Evolutionary conservation across 92 coral and sea anemone species (phyloP).

Genomic region (Heliopora coerulea): DNA sequence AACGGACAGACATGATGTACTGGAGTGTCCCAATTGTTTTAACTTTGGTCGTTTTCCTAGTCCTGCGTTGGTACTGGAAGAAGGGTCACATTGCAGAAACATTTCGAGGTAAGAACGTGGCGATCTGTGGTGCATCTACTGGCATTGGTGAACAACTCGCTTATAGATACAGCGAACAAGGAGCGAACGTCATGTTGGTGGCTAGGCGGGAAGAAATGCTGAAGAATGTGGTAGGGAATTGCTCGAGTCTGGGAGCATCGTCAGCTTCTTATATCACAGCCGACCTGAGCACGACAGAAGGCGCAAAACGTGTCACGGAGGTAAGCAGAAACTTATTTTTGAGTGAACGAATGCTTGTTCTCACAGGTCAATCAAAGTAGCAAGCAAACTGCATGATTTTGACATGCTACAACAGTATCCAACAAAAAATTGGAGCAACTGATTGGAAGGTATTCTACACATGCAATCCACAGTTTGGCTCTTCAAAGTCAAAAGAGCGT

Average conservation of each 20-base stretch:
- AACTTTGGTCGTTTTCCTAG: not conserved
- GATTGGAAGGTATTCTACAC: too few relatives aligned
- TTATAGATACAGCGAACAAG: constrained; percentile 64
- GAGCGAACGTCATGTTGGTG: constrained; percentile 69
- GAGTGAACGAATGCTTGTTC: not conserved
- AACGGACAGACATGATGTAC: too few relatives aligned
- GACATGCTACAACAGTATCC: too few relatives aligned
- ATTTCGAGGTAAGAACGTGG: constrained; percentile 65
- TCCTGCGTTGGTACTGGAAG: not conserved
- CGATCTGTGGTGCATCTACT: constrained; percentile 76
- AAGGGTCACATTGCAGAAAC: constrained; percentile 5
- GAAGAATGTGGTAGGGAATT: constrained; percentile 59
- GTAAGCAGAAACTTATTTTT: not conserved
- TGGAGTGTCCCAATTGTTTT: too few relatives aligned
- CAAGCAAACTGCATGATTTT: not conserved
- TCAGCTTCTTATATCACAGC: constrained; percentile 66
- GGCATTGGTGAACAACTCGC: constrained; percentile 91
- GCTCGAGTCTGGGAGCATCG: constrained; percentile 68
- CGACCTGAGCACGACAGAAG: constrained; percentile 72
- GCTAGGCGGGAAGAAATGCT: constrained; percentile 72
- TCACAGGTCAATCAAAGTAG: too few relatives aligned
- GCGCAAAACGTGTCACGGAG: constrained; percentile 42
- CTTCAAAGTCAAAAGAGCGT: too few relatives aligned
- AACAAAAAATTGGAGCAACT: too few relatives aligned
- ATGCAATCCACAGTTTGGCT: too few relatives aligned